Evolutionary conservation across 2,797 vertebrate species (phyloP), one percentile per base, ranked within the genome.

Genomic region (Gastrophryne carolinensis): DNA sequence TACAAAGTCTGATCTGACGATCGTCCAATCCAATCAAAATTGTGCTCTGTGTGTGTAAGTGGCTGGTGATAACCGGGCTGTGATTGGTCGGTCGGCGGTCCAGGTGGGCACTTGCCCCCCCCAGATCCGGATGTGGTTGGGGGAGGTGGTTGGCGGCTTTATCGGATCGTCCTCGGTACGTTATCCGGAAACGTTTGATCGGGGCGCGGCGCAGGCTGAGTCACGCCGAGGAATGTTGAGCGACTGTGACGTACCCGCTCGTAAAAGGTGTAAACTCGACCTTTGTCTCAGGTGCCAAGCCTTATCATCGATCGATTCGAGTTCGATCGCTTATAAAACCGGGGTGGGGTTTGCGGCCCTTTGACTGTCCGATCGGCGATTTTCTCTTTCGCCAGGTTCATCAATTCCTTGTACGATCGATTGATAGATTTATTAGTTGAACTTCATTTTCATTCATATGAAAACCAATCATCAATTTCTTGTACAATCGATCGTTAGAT

Each of bases 221-320:
- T 74, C 72, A 74, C 26, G 21, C 52, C 27, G 35, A 74, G 72
- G 72, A 74, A 74, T 74, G 72, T 39, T 26, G 19, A 29, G 2
- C 4, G 12, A 34, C 4, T 34, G 29, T 56, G 49, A 73, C 35
- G n/a, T 47, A n/a, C 26, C 2, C n/a, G 49, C 5, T 47, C 41
- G n/a, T 66, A 34, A 57, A 56, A 73, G 47, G 26, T 53, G 49
- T 35, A 54, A 27, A 54, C 5, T 7, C 8, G 35, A 74, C 72
- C 62, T 49, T 47, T 65, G 49, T 62, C 4, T 34, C 41, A 47
- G 8, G 12, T 27, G n/a, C 27, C 23, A 21, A 1, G 1, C 10
- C 3, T n/a, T 8, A 49, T 2, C 47, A 1, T 8, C 21, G 17
- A 21, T 1, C 1, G 1, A n/a, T 17, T 7, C 1, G 47, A 12